Conservation (phyloP, 2,888 invertebrate genomes). For the Ochlodes sylvanus region DNA sequence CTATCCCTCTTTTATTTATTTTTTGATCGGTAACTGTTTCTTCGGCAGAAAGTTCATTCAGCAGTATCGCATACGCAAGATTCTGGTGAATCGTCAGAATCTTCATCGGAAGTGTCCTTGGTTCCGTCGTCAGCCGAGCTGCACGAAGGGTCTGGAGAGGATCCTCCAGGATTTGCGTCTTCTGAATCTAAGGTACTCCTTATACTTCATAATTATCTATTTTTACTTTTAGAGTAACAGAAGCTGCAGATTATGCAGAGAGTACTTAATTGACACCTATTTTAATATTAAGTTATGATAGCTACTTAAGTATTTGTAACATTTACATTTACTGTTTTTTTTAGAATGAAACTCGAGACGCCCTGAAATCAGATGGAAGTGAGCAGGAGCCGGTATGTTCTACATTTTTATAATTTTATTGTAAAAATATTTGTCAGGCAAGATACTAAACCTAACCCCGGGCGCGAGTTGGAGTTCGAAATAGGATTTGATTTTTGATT, state of each 20-base stretch:
- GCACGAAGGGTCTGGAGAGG: constrained; percentile 77
- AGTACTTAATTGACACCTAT: no score
- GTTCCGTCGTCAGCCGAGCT: constrained; percentile 64
- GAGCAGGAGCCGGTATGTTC: constrained; percentile 90
- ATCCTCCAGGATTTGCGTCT: constrained; percentile 62
- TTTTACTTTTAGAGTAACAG: no score
- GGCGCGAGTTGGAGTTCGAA: no score
- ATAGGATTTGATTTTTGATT: no score
- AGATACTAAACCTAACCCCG: no score
- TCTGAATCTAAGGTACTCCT: constrained; percentile 56
- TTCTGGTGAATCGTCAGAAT: constrained; percentile 63
- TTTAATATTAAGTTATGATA: background rate
- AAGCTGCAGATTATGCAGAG: no score
- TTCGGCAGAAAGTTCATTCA: constrained; percentile 42
- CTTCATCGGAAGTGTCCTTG: constrained; percentile 61
- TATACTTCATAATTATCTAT: no score
- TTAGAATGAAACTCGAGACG: constrained; percentile 89
- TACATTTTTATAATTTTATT: constrained; percentile 17
- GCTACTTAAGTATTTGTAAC: background rate
- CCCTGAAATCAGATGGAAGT: constrained; percentile 89
- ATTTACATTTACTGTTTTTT: constrained; percentile 39
- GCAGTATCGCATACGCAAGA: constrained; percentile 48
- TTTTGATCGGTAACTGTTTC: background rate
- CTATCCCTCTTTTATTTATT: background rate
- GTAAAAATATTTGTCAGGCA: background rate